Evolutionary conservation across 2,797 vertebrate genomes (phyloP).

Genomic region (Thripadectes ignobilis): DNA sequence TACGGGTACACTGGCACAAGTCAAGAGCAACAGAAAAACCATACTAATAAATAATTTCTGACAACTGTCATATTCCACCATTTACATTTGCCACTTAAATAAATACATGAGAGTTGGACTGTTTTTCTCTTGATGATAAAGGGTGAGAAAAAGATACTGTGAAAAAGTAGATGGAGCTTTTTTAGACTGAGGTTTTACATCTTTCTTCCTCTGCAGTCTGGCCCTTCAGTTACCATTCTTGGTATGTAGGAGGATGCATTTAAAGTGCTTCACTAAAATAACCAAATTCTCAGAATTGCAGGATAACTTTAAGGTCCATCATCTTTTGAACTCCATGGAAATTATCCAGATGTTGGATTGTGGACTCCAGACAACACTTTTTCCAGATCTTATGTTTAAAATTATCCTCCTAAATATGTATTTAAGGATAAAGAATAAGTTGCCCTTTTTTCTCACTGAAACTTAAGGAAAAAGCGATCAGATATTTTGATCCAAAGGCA

Average conservation of each 20-base stretch:
- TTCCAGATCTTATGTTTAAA: neutral
- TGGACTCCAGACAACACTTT: neutral
- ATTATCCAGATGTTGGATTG: neutral
- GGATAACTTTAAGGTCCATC: neutral
- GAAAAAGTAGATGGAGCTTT: neutral
- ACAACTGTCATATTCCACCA: neutral
- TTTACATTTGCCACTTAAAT: neutral
- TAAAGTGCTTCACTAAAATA: neutral
- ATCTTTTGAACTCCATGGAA: neutral
- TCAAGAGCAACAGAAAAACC: neutral
- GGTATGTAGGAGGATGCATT: neutral
- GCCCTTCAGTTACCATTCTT: neutral
- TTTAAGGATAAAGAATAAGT: neutral
- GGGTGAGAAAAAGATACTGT: neutral
- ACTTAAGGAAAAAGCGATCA: neutral
- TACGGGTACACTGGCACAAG: neutral
- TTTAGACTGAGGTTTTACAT: neutral
- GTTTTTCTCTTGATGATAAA: neutral
- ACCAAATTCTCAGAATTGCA: neutral
- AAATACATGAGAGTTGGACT: neutral
- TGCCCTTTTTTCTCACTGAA: neutral
- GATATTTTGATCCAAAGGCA: neutral
- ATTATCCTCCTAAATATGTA: neutral
- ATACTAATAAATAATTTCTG: neutral
- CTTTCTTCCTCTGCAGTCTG: neutral